Base-by-base conservation (phyloP, 2,113 vertebrate species). In the Nothobranchius furzeri region DNA sequence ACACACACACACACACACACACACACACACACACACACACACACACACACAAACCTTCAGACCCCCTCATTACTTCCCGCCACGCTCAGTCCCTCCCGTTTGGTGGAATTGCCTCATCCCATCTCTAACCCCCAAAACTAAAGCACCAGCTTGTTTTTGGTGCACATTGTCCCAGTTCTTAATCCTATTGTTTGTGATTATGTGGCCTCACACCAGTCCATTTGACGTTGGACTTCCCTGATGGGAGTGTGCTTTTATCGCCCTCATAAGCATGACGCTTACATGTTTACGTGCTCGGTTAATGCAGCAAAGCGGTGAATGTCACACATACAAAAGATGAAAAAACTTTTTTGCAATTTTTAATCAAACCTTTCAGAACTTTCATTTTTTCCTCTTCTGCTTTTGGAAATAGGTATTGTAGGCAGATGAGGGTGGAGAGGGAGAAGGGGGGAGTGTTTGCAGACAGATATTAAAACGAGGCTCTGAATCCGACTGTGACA, bases 121-220 rank as follows among this genome's bases (percentile, higher is more conserved):
- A 57, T 74, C 71, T 57, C 68, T 50, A 60, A 40, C 61, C 72
- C 79, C 68, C 62, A 57, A 46, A 68, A 69, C 61, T 58, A 25
- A 76, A 65, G 70, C 68, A 73, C 53, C 70, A 59, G 74, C 75
- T 63, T 86, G 76, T 82, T 82, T 37, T 71, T 75, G 40, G 59
- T 64, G 46, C 74, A 78, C 70, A 63, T 56, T 85, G 83, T 87
- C 83, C 53, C 73, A 78, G 76, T 60, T 90, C 82, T 73, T 89
- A 91, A 92, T 93, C 88, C 79, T 76, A 70, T 90, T 92, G 88
- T 91, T 89, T 86, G 73, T 55, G 56, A 85, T 75, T 76, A 75
- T 77, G 72, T 76, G 68, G 59, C 64, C 7, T 7, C 75, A 37
- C 74, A 68, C 78, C 68, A 66, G 70, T 70, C 72, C 76, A 62